Base-by-base conservation (phyloP, 1,140 invertebrate species). In the Steinernema feltiae region DNA sequence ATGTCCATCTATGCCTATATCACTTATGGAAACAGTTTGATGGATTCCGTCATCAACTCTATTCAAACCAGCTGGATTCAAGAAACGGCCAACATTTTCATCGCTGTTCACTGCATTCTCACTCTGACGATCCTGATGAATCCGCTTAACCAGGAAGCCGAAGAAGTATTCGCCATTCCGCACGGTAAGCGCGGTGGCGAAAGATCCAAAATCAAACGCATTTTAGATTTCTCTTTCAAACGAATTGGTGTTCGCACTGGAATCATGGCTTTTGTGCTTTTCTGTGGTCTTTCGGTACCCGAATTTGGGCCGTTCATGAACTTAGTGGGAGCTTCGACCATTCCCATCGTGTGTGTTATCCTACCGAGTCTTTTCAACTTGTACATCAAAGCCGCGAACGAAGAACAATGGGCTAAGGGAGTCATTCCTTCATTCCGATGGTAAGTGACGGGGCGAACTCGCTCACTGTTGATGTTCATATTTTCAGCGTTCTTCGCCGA, bases 261-360 rank as follows among this genome's bases (percentile, higher is more conserved):
- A 29, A 76, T 79, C 41, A 46, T 79, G 18, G 27, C 32, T 32
- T n/a, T 78, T 7, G 78, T 79, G 3, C 72, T 79, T 1, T 78
- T 79, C 30, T 76, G 76, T 18, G 78, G 46, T 1, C 72, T 79
- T 0, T 74, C 78, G 1, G 78, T 79, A 15, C 78, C 78, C 32
- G 78, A 79, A 32, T 79, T 79, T 72, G 35, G 63, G 21, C 78
- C 78, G 1, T 76, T 79, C 18, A 79, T 79, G 78, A 78, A 78
- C 69, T 32, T 79, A 29, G 78, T 79, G 21, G 76, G 77, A 21
- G 76, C 78, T 0, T 78, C 78, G 0, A 79, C 78, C 3, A 79
- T 79, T 69, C 78, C 78, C 27, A 71, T 79, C 32, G 78, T 76
- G 12, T 79, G 78, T 72, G 78, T 74, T 15, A 69, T 79, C 21